Evolutionary conservation across 1,140 invertebrate species (phyloP), one percentile per base, ranked within the genome.

Genomic region (Hycleus phaleratus): DNA sequence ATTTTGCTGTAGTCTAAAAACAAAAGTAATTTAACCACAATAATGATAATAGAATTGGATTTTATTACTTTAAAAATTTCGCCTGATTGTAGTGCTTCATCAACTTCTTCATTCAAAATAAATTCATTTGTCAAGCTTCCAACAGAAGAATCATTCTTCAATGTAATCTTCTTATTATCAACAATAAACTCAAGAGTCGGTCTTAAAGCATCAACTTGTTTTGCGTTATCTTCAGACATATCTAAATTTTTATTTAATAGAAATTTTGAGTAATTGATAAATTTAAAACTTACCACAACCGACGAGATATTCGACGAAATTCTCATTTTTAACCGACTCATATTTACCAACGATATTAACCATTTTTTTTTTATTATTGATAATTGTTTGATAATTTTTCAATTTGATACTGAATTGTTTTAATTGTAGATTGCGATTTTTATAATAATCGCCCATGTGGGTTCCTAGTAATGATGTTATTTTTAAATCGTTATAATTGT

Each of bases 261-360:
- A 53, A 53, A 26, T 6, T 26, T 9, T 44, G 10, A 10, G 0
- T 32, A 4, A 32, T 32, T 32, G 1, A 32, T 4, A 32, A 51
- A 52, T 25, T 7, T 32, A 24, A 7, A 49, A 39, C 75, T 70
- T 71, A 82, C 80, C 81, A 55, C 82, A 70, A 57, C 75, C 77
- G 65, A 73, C 74, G 61, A 81, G 81, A 63, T 81, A 82, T 58
- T 81, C 56, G 9, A 49, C 56, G 61, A 82, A 70, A 66, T 81
- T 79, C 68, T 82, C 81, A 70, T 81, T 83, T 63, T 76, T 77
- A 57, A 78, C 78, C 38, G 81, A 78, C 64, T 81, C 76, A 70
- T 82, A 84, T 65, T 77, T 79, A 65, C 81, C 81, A 39, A 26
- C 49, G 38, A 62, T 45, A 26, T 49, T 46, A 44, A 46, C 54